These are phyloP conservation scores for Chiloscyllium plagiosum DNA, from an alignment of 2,113 vertebrate species.

Conservation along the genomic window DNA sequence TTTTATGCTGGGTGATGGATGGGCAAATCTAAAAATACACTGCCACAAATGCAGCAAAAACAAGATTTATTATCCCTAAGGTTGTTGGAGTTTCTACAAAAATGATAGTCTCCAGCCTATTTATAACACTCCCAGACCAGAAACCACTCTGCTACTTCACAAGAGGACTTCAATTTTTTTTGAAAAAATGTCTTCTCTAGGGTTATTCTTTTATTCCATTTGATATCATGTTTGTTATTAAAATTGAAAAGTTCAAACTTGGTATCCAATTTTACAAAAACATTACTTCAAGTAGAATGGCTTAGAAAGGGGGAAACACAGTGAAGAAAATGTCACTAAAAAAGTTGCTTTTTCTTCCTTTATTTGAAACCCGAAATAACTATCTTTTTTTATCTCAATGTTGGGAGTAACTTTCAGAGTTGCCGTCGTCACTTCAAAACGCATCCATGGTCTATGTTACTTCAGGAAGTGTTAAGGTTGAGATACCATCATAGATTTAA, in stretches of 20 bases:
- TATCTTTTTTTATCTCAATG: background rate
- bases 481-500: background rate
- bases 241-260: background rate
- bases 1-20: background rate
- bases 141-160: background rate
- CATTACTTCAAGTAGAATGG: background rate
- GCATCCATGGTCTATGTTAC: background rate
- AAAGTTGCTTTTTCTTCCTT: background rate
- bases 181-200: background rate
- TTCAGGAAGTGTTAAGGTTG: too few species aligned
- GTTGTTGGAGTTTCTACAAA: background rate
- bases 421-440: background rate
- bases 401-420: background rate
- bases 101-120: background rate
- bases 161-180: background rate
- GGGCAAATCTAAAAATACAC: slow-evolving; percentile 30
- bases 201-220: background rate
- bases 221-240: background rate
- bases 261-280: background rate
- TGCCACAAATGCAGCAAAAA: slow-evolving; percentile 1
- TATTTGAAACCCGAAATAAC: background rate
- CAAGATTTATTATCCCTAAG: slow-evolving; percentile 21
- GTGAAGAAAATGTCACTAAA: background rate
- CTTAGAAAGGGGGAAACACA: background rate
- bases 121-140: background rate